Evolutionary conservation across 2,797 vertebrate genomes (phyloP), one percentile per base, ranked within the genome.

Genomic region (Spatula clypeata): DNA sequence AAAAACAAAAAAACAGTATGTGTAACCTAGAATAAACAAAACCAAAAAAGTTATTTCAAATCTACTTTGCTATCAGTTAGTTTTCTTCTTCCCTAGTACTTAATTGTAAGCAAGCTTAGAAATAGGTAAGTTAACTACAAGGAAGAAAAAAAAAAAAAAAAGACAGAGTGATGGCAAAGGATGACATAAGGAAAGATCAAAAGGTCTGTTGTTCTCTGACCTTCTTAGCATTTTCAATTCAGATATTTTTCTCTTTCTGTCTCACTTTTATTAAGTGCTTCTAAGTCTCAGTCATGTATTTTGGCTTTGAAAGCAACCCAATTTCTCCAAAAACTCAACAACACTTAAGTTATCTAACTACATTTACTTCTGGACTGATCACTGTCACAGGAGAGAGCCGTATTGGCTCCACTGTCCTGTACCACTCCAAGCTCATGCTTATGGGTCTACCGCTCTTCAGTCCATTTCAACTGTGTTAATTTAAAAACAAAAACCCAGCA

Each of bases 1-100:
- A 26, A 0, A n/a, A n/a, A n/a, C n/a, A n/a, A n/a, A n/a, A 9
- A 2, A 26, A 0, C 0, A 2, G 31, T 7, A 44, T 0, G 4
- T 4, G 24, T 51, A 77, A 67, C 3, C 24, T 36, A 55, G 27
- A 79, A 83, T 0, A 58, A 9, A 38, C 2, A 62, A 76, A 70
- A n/a, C 19, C 64, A 74, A 81, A 29, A 6, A 61, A 76, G 61
- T 31, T 57, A 1, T 4, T 71, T 82, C 4, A 38, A 42, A 70
- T 79, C n/a, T 76, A 54, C 29, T 42, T 15, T 73, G 3, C 0
- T 13, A 45, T n/a, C 9, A 14, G 7, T 36, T 54, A 60, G 3
- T 38, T 74, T 81, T 29, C 36, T 29, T 80, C 36, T 80, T 49
- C 40, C 32, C 2, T 57, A 38, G 21, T 29, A 79, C 67, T 60